Evolutionary conservation across 2,797 vertebrate species (phyloP), one percentile per base, ranked within the genome.

Genomic region (Trematomus bernacchii): DNA sequence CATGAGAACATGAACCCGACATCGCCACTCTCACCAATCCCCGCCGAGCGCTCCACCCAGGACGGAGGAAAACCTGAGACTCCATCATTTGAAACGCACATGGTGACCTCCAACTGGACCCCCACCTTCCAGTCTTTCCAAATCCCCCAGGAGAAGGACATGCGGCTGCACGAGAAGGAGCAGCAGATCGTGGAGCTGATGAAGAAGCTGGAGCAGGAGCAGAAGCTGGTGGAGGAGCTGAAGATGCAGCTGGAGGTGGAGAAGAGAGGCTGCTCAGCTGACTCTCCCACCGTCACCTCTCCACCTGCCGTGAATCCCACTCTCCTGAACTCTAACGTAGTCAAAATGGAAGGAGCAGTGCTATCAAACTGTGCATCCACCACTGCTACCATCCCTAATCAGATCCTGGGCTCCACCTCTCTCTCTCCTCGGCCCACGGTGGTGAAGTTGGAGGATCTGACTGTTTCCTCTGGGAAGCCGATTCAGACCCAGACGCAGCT

Each of bases 211-310:
- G 97, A 98, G 91, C 97, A 98, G 73, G 98, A 99, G 86, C 98
- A 99, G 90, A 96, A 94, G 84, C 91, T 99, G 19, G 98, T 99
- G 86, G 98, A 99, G 86, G 95, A 96, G 62, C 92, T 99, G 71
- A 99, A 99, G 91, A 97, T 98, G 96, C 98, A 99, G 84, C 95
- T 99, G 11, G 96, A 99, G 85, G 97, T 97, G 72, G 97, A 99
- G 78, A 99, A 99, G 78, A 95, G 96, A 70, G 93, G 67, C 43
- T 10, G 65, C 44, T 13, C 21, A 0, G 1, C 67, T 2, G 85
- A 89, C 42, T 55, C 86, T 30, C 72, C 86, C 7, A 71, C 73
- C 6, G 33, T 77, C 1, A 61, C 50, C 3, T 46, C 85, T 10
- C 21, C 51, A n/a, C 19, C 78, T 3, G 10, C 77, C 10, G 18